A percentile compares a stretch with the other conserved stretches of the same genome.
These are phyloP conservation scores for Candidula unifasciata DNA, from an alignment of 2,888 invertebrate species.

Conservation along the genomic window DNA sequence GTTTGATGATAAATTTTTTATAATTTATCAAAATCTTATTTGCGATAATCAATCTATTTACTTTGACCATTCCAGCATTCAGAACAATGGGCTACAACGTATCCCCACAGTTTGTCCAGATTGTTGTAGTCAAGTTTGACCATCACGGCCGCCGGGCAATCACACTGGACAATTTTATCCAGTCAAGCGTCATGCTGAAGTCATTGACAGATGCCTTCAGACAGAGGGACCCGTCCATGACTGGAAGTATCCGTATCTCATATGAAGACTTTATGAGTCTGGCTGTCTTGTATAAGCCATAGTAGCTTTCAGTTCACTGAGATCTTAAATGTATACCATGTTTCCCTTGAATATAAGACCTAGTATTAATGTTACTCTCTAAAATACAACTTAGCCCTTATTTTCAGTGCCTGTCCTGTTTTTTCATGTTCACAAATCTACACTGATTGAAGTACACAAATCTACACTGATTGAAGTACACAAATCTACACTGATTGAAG, in stretches of 20 bases:
- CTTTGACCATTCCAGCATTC: conserved; percentile 82
- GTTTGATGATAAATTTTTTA: background rate
- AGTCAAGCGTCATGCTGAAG: conserved; percentile 91
- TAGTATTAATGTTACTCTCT: too few relatives aligned
- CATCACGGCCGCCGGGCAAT: conserved; percentile 82
- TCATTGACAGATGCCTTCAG: conserved; percentile 87
- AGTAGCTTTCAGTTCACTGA: conserved; percentile 6
- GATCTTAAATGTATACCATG: too few relatives aligned
- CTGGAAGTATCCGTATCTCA: conserved; percentile 88
- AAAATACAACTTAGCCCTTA: too few relatives aligned
- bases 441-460: too few relatives aligned
- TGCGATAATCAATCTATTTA: background rate
- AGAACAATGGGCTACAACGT: conserved; percentile 93
- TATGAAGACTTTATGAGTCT: conserved; percentile 94
- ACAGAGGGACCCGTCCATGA: conserved; percentile 86
- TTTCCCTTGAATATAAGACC: too few relatives aligned
- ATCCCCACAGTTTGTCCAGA: conserved; percentile 86
- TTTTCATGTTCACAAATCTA: too few relatives aligned
- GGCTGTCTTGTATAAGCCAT: conserved; percentile 81
- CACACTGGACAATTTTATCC: conserved; percentile 92
- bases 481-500: too few relatives aligned
- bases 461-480: too few relatives aligned
- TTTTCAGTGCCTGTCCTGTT: too few relatives aligned
- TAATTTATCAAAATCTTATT: too few relatives aligned
- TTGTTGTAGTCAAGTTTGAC: conserved; percentile 86